Base-by-base conservation (phyloP, 2,113 vertebrate genomes). In the Dicrurus megarhynchus region DNA sequence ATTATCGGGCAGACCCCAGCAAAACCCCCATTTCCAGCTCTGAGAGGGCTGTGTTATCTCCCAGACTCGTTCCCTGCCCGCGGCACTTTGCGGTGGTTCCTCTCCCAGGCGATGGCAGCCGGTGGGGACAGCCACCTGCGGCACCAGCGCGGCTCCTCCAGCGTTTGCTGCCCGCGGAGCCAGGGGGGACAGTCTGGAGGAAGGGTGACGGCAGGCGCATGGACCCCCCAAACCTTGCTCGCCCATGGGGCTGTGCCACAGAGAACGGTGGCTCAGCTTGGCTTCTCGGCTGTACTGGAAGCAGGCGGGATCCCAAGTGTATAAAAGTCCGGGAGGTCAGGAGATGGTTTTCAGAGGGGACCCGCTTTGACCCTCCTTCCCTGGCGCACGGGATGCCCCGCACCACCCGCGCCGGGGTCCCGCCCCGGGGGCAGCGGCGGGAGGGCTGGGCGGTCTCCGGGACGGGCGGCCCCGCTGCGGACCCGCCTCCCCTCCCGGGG, bases 131-230 rank as follows among this genome's bases (percentile, higher is more conserved):
- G 13, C 21, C 46, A 4, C 75, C 32, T 1, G 4, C 39, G 22
- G 53, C 6, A 1, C 10, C n/a, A 4, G 59, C 53, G 7, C 3
- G 0, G 37, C 46, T 16, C 33, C 35, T 3, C 19, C 47, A 4
- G 10, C 3, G 1, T 8, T 1, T 4, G 68, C 73, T 26, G 82
- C 60, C 56, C 13, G 0, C 0, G 23, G 46, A 14, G 44, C 27
- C 32, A 2, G 13, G 6, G 50, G 9, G 0, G 4, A 44, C 20
- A 2, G 18, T 5, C 64, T 0, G 32, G 14, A 12, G 2, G 14
- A 59, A 8, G 0, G 2, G 1, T 2, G 23, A 20, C 3, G 7
- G 61, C 79, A 16, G 35, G 11, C 0, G 3, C 18, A 35, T 1
- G 33, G 44, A 21, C 4, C 6, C 47, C 28, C 10, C 35, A 13